Percentiles rank a stretch among this genome's conserved stretches.
Evolutionary conservation across 2,888 invertebrate species (phyloP).

Genomic region (Hirtodrosophila confusa): DNA sequence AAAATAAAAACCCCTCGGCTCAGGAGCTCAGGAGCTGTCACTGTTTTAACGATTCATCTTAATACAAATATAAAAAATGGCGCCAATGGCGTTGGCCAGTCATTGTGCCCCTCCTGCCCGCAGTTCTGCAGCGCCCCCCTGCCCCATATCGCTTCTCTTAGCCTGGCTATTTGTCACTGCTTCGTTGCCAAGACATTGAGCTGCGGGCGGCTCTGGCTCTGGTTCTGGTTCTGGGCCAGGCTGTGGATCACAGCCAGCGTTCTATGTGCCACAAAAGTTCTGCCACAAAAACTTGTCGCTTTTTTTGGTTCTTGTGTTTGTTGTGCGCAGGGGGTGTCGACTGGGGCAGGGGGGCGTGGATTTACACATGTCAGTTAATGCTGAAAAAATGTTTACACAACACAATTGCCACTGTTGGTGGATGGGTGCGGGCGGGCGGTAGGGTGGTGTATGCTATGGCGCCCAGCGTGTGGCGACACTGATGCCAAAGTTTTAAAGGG

Average conservation of each 20-base stretch:
- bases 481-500: slow-evolving; percentile 61
- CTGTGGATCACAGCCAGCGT: slow-evolving; percentile 33
- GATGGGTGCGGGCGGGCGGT: background rate
- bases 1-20: slow-evolving; percentile 15
- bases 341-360: slow-evolving; percentile 30
- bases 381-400: slow-evolving; percentile 76
- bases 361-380: slow-evolving; percentile 76
- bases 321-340: background rate
- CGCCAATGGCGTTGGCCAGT: slow-evolving; percentile 65
- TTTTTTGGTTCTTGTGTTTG: slow-evolving; percentile 7
- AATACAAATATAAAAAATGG: slow-evolving; percentile 72
- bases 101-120: slow-evolving; percentile 24
- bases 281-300: slow-evolving; percentile 48
- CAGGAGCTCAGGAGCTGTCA: slow-evolving; percentile 57
- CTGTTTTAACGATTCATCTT: slow-evolving; percentile 73
- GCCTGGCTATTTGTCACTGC: slow-evolving; percentile 66
- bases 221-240: background rate
- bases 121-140: background rate
- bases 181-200: slow-evolving; percentile 51
- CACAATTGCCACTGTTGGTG: slow-evolving; percentile 63
- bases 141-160: background rate
- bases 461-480: slow-evolving; percentile 36
- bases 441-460: background rate
- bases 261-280: slow-evolving; percentile 43
- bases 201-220: slow-evolving; percentile 9